Conservation (phyloP, 2,888 invertebrate genomes). For the Apodemia hepburni region DNA sequence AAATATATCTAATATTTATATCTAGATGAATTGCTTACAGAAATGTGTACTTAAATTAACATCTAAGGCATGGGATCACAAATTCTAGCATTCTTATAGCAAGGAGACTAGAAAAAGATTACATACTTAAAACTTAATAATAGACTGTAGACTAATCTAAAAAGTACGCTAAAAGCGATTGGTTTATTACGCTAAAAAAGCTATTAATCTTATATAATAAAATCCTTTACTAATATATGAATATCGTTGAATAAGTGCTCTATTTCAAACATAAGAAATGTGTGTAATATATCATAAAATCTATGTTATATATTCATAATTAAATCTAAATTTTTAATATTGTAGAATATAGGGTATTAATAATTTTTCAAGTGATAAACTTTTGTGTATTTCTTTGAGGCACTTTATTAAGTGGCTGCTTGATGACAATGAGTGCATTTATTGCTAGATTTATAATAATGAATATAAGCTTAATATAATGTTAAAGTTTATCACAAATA, state of each 20-base stretch:
- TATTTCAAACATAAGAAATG: constrained; percentile 37
- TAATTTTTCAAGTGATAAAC: constrained; percentile 33
- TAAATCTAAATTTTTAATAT: constrained; percentile 15
- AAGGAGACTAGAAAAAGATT: constrained; percentile 47
- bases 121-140: constrained; percentile 48
- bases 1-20: constrained; percentile 44
- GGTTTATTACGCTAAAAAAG: constrained; percentile 68
- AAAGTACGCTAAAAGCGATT: constrained; percentile 68
- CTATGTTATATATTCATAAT: constrained; percentile 21
- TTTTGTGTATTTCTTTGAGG: constrained; percentile 55
- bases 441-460: constrained; percentile 43
- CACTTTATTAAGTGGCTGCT: constrained; percentile 66
- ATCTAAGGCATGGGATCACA: constrained; percentile 63
- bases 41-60: constrained; percentile 47
- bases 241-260: constrained; percentile 62
- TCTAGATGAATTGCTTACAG: constrained; percentile 48
- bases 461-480: constrained; percentile 58
- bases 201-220: constrained; percentile 45
- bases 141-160: constrained; percentile 63
- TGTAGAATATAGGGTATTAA: constrained; percentile 29
- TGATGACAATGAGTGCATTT: constrained; percentile 58
- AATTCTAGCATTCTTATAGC: constrained; percentile 60
- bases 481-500: constrained; percentile 71
- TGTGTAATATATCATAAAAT: constrained; percentile 35
- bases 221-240: constrained; percentile 38